Evolutionary conservation across 2,888 invertebrate species (phyloP).

Genomic region (Eucera pruinosa): DNA sequence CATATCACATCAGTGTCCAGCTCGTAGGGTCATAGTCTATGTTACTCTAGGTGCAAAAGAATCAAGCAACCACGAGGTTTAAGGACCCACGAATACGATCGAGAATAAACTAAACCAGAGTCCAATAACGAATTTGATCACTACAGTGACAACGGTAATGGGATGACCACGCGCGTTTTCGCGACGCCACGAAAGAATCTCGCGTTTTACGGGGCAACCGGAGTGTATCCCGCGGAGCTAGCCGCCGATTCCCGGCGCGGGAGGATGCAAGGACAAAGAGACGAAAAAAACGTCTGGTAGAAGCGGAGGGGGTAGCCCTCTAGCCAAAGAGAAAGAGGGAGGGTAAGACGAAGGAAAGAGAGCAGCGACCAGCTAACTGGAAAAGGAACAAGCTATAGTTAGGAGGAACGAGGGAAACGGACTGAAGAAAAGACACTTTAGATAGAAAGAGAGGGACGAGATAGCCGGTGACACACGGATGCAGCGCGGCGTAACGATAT

Average conservation of each 20-base stretch:
- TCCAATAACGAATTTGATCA: neutral
- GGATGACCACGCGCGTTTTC: conserved; percentile 57
- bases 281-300: conserved; percentile 65
- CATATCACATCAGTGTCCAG: conserved; percentile 27
- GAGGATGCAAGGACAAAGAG: conserved; percentile 75
- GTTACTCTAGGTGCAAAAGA: conserved; percentile 24
- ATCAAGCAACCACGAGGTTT: conserved; percentile 4
- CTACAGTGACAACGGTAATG: neutral
- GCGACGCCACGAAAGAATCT: conserved; percentile 68
- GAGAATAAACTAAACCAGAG: neutral
- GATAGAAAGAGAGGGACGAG: conserved; percentile 53
- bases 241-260: conserved; percentile 73
- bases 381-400: conserved; percentile 34
- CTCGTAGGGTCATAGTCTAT: too few species aligned
- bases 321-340: conserved; percentile 9
- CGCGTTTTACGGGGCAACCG: conserved; percentile 66
- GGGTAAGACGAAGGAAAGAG: conserved; percentile 36
- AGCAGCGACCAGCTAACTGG: conserved; percentile 38
- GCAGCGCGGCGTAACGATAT: conserved; percentile 72
- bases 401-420: conserved; percentile 40
- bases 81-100: neutral
- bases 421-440: conserved; percentile 26
- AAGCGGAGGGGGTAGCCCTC: conserved; percentile 56
- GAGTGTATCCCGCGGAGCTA: conserved; percentile 70
- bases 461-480: conserved; percentile 68